Evolutionary conservation across 2,113 vertebrate species (phyloP), one percentile per base, ranked within the genome.

Genomic region (Pterophyllum scalare): DNA sequence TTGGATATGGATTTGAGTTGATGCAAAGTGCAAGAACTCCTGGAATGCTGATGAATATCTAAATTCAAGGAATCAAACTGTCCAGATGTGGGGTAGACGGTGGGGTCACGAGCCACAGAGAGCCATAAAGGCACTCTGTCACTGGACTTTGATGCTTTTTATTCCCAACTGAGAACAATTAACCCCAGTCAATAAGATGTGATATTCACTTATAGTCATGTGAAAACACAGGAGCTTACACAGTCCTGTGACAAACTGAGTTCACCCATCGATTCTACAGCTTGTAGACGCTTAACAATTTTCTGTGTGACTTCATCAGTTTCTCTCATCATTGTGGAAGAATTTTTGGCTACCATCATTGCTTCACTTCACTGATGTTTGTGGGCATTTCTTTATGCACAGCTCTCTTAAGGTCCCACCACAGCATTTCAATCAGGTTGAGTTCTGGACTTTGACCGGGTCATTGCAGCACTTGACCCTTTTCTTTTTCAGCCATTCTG

Each of bases 91-190:
- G 17, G 20, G n/a, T 38, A 59, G 79, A 78, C 35, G 14, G 31
- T 28, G 52, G 61, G 5, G 11, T 72, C 28, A 20, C 19, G 0
- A 22, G 57, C 22, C 76, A 12, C n/a, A n/a, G n/a, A n/a, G n/a
- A n/a, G n/a, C 75, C 5, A 31, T 15, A 52, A 52, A 46, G 40
- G 2, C 80, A 6, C 24, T 59, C 54, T 67, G 15, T 8, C 67
- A 74, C 33, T 54, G 79, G 64, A 70, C 58, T 86, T 52, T 61
- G 33, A 43, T 81, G 49, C 75, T 75, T 76, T 79, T 70, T 24
- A 65, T 62, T 62, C 59, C 60, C 22, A 61, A 74, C 56, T 78
- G 33, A 59, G 43, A 33, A 35, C 58, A 58, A n/a, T 7, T 60
- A 40, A 56, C 43, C 46, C 26, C 59, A 57, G 20, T 24, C 11